phyloP scores from a whole-genome alignment of 2,113 vertebrate genomes.

The Connochaetes taurinus region DNA sequence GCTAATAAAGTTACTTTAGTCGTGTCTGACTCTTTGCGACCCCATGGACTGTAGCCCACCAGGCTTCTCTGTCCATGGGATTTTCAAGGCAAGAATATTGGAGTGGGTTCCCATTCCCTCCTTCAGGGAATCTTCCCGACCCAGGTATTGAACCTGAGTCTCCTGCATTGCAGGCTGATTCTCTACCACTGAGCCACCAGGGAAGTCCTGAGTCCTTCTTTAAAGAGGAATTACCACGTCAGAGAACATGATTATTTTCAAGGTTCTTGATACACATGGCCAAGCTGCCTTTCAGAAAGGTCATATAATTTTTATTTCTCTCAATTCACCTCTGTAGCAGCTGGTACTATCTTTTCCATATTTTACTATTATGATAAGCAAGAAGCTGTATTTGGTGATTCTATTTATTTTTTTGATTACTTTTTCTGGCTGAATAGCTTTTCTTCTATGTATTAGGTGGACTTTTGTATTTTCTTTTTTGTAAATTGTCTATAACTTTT shows the following conservation, averaged over 20 bases:
- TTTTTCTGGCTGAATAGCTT: neutral
- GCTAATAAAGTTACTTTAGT: neutral
- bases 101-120: neutral
- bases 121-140: neutral
- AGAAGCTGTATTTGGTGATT: neutral
- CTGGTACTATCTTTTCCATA: neutral
- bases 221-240: neutral
- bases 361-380: constrained; percentile 20
- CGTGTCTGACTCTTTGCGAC: neutral
- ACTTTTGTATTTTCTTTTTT: neutral
- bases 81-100: neutral
- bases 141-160: neutral
- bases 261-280: neutral
- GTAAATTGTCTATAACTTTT: constrained; percentile 28
- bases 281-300: neutral
- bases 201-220: neutral
- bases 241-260: neutral
- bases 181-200: neutral
- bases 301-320: neutral
- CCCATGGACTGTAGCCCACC: neutral
- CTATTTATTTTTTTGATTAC: neutral
- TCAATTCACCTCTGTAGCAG: neutral
- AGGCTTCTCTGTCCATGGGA: neutral
- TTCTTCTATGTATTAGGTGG: neutral
- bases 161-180: neutral